phyloP scores from a whole-genome alignment of 1,140 invertebrate species.

The Colletes gigas region DNA sequence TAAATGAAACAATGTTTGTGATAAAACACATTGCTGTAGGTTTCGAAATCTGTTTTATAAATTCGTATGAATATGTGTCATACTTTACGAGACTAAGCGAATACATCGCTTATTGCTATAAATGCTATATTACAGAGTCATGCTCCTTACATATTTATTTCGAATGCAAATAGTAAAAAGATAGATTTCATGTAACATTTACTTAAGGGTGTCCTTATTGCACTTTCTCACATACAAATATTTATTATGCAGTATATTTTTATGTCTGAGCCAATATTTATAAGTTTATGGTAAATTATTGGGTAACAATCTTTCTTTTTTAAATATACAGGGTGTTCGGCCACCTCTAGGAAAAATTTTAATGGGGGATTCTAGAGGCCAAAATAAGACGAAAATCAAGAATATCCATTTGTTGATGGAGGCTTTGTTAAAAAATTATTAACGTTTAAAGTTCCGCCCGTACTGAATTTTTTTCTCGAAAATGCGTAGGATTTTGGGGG shows the following conservation, averaged over 20 bases:
- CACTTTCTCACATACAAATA: constrained; percentile 66
- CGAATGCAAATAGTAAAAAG: constrained; percentile 53
- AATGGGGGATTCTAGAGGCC: no score
- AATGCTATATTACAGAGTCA: background rate
- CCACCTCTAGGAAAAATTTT: no score
- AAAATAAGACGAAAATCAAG: no score
- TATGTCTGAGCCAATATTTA: constrained; percentile 20
- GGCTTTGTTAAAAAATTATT: no score
- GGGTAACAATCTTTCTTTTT: background rate
- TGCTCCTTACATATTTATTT: constrained; percentile 42
- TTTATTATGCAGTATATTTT: constrained; percentile 43
- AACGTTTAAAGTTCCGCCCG: no score
- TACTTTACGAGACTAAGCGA: background rate
- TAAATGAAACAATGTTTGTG: constrained; percentile 1
- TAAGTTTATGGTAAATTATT: background rate
- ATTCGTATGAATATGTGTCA: background rate
- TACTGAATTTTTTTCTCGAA: no score
- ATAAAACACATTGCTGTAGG: constrained; percentile 19
- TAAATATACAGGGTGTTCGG: no score
- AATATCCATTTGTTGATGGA: no score
- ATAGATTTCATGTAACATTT: constrained; percentile 68
- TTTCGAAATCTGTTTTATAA: constrained; percentile 25
- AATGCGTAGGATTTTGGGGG: no score
- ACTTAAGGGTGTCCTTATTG: constrained; percentile 70
- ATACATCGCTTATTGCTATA: background rate